Conservation (phyloP, 2,113 vertebrate genomes). For the Periophthalmodon schlosseri region DNA sequence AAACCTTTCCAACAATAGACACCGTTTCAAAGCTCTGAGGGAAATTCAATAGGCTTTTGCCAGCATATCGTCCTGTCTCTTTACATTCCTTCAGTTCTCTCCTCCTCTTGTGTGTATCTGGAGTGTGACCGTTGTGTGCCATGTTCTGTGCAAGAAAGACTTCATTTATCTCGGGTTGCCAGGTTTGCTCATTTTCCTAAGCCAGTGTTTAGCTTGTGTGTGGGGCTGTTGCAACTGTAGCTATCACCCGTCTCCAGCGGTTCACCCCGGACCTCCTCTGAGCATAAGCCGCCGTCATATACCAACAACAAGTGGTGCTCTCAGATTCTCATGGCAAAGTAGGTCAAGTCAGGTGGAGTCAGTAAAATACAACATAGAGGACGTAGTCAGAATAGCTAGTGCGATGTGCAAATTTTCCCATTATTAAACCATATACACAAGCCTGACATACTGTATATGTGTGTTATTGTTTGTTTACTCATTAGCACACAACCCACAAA, state of each 20-base stretch:
- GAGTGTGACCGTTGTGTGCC: neutral
- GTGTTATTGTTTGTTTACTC: no score
- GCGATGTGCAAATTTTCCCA: neutral
- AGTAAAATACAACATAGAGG: no score
- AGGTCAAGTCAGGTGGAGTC: no score
- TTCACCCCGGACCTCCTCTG: neutral
- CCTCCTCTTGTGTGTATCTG: neutral
- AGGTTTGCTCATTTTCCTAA: conserved; percentile 6
- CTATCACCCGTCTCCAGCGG: conserved; percentile 21
- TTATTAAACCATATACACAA: no score
- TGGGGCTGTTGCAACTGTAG: neutral
- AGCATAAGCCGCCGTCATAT: neutral
- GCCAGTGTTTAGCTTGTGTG: neutral
- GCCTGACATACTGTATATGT: no score
- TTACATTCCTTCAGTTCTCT: neutral
- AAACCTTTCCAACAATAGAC: no score
- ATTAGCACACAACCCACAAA: no score
- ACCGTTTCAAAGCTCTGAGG: neutral
- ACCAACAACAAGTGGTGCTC: neutral
- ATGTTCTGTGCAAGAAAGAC: neutral
- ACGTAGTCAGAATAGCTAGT: no score
- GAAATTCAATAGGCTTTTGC: neutral
- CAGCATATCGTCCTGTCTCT: neutral
- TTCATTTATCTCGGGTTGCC: conserved; percentile 37
- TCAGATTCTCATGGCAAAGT: neutral